Conservation (phyloP, 2,888 invertebrate species). For the Hoplodrina blanda region DNA sequence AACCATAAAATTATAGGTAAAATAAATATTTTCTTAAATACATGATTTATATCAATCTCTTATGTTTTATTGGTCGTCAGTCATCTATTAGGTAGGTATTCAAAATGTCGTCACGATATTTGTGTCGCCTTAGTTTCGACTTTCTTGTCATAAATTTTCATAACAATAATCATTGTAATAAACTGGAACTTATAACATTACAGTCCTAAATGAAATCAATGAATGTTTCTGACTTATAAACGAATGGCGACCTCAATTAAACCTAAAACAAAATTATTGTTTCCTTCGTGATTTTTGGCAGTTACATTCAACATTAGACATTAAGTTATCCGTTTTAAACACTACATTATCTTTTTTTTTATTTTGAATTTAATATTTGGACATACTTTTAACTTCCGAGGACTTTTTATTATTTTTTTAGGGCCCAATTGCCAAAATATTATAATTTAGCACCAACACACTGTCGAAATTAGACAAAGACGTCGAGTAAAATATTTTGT, state of each 20-base stretch:
- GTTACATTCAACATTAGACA: conserved; percentile 64
- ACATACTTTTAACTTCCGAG: conserved; percentile 52
- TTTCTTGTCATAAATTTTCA: background rate
- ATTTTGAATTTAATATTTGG: conserved; percentile 63
- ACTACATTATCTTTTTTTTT: conserved; percentile 43
- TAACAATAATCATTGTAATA: background rate
- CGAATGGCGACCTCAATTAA: conserved; percentile 42
- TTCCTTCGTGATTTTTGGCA: conserved; percentile 73
- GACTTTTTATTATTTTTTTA: conserved; percentile 43
- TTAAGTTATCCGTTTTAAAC: conserved; percentile 52
- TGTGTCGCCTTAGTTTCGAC: background rate
- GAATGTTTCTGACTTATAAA: conserved; percentile 17
- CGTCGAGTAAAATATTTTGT: conserved; percentile 38
- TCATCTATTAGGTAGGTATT: conserved; percentile 27
- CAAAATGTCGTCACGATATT: background rate
- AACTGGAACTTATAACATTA: conserved; percentile 2
- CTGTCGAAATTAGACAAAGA: conserved; percentile 46
- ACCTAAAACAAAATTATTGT: conserved; percentile 39
- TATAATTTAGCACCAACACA: conserved; percentile 73
- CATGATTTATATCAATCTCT: conserved; percentile 60
- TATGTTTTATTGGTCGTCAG: conserved; percentile 60
- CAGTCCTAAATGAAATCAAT: background rate
- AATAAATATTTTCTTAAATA: conserved; percentile 64
- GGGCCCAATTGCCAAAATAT: conserved; percentile 48
- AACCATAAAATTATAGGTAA: conserved; percentile 50